Conservation (phyloP, 2,113 vertebrate genomes). For the Chelonoidis abingdonii region DNA sequence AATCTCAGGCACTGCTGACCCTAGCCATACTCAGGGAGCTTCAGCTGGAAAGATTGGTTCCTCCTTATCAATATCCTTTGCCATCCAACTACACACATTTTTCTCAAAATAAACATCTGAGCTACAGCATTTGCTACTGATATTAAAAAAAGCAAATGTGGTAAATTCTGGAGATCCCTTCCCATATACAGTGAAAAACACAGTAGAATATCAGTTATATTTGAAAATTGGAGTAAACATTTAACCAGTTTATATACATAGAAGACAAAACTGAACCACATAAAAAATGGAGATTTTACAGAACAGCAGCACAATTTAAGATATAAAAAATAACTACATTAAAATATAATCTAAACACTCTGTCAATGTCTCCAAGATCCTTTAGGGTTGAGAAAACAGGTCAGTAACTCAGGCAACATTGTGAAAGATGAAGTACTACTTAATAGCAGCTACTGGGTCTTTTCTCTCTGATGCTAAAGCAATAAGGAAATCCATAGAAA, state of each 20-base stretch:
- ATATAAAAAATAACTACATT: background rate
- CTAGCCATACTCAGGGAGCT: background rate
- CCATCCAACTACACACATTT: fast-evolving
- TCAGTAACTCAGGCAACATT: constrained; percentile 21
- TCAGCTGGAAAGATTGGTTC: background rate
- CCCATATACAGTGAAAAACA: constrained; percentile 30
- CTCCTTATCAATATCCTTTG: background rate
- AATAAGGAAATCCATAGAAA: constrained; percentile 35
- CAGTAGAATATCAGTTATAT: background rate
- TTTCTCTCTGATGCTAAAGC: constrained; percentile 46
- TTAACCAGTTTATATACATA: background rate
- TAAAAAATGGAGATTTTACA: constrained; percentile 31
- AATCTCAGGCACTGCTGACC: background rate
- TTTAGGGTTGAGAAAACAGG: constrained; percentile 20
- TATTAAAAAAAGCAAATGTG: constrained; percentile 39
- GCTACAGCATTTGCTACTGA: constrained; percentile 19
- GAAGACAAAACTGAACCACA: constrained; percentile 34
- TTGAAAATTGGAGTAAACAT: constrained; percentile 41
- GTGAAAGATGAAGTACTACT: constrained; percentile 7
- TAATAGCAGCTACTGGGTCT: background rate
- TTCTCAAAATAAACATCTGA: background rate
- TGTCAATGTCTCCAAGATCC: constrained; percentile 17
- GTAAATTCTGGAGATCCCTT: constrained; percentile 54
- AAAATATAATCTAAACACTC: constrained; percentile 26
- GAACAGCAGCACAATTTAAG: constrained; percentile 21